Conservation (phyloP, 2,113 vertebrate genomes). For the Thinocorus orbignyianus region DNA sequence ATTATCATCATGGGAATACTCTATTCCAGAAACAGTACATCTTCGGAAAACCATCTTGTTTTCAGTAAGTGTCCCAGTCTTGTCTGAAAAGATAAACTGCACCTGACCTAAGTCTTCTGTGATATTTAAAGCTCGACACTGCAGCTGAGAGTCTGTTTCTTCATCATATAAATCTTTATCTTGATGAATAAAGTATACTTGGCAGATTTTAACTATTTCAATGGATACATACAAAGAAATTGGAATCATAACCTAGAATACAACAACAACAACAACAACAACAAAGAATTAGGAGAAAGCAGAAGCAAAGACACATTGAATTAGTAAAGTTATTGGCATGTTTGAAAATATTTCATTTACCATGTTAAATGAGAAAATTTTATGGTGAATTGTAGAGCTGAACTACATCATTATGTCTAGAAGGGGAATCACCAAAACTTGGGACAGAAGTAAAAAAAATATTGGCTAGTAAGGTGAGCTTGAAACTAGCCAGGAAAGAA, state of each 20-base stretch:
- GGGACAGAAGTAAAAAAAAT: slow-evolving; percentile 45
- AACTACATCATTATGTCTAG: slow-evolving; percentile 28
- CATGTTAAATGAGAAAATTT: slow-evolving; percentile 31
- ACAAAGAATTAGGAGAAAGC: neutral
- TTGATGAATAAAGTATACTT: slow-evolving; percentile 97
- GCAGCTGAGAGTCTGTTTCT: slow-evolving; percentile 91
- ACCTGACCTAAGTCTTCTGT: slow-evolving; percentile 97
- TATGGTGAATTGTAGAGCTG: neutral
- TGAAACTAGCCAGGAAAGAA: slow-evolving; percentile 45
- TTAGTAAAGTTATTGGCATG: neutral
- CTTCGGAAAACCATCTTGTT: slow-evolving; percentile 99
- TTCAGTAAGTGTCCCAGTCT: slow-evolving; percentile 96
- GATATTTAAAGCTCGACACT: slow-evolving; percentile 96
- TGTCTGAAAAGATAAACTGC: slow-evolving; percentile 98
- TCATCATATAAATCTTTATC: slow-evolving; percentile 94
- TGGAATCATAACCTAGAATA: slow-evolving; percentile 90
- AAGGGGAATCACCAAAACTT: slow-evolving; percentile 26
- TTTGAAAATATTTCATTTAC: slow-evolving; percentile 48
- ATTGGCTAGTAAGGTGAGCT: slow-evolving; percentile 19
- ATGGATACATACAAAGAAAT: slow-evolving; percentile 98
- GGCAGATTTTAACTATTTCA: slow-evolving; percentile 97
- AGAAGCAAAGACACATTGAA: neutral
- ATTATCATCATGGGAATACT: slow-evolving; percentile 97
- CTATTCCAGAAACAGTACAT: slow-evolving; percentile 92
- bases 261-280: slow-evolving; percentile 1